A percentile compares a stretch with the other conserved stretches of the same genome.
phyloP scores from a whole-genome alignment of 2,797 vertebrate genomes.

The Catamblyrhynchus diadema region DNA sequence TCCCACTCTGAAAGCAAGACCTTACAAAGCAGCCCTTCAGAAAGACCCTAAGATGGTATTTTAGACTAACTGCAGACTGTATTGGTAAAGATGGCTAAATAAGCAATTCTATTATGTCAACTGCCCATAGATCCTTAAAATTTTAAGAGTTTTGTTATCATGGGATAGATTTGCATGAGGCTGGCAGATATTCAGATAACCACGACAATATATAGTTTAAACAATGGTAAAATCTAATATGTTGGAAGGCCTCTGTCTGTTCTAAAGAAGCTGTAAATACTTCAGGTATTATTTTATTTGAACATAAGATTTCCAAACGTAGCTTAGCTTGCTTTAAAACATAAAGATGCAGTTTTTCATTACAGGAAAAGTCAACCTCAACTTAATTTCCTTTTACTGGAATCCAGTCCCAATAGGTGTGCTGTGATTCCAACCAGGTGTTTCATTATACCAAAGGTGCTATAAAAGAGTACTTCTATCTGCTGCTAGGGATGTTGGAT shows the following conservation, averaged over 20 bases:
- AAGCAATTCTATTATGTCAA: neutral
- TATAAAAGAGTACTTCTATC: neutral
- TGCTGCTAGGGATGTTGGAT: neutral
- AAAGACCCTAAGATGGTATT: neutral
- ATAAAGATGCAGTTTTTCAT: neutral
- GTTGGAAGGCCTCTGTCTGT: neutral
- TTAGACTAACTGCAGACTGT: neutral
- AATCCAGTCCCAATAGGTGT: neutral
- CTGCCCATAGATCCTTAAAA: neutral
- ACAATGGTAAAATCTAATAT: neutral
- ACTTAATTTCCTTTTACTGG: neutral
- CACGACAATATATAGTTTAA: neutral
- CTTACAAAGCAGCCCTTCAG: neutral
- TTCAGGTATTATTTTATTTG: neutral
- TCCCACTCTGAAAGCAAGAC: neutral
- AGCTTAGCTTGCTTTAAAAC: neutral
- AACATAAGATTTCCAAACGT: neutral
- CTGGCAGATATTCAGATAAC: neutral
- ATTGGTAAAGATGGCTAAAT: neutral
- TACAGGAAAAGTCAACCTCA: neutral
- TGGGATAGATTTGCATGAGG: neutral
- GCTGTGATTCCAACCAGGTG: neutral
- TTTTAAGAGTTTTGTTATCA: neutral
- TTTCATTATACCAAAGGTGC: slow-evolving; percentile 2
- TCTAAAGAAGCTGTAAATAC: neutral